Conservation (phyloP, 2,113 vertebrate species). For the Myrmecobius fasciatus region DNA sequence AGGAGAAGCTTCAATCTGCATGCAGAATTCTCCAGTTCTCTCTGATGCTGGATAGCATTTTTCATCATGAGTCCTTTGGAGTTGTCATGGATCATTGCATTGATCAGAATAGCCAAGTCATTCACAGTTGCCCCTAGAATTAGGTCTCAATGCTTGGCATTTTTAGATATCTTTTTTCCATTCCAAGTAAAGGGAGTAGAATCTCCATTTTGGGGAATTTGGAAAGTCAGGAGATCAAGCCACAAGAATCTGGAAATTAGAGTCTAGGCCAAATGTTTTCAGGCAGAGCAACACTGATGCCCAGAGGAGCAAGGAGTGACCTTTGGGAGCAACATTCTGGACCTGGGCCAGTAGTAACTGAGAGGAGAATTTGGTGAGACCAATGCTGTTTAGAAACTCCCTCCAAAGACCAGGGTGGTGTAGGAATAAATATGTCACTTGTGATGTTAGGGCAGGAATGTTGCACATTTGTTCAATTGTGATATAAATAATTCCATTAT, state of each 20-base stretch:
- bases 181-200: not conserved
- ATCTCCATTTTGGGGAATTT: not conserved
- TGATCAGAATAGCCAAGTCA: not conserved
- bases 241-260: constrained; percentile 36
- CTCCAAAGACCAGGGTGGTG: not conserved
- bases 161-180: not conserved
- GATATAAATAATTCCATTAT: not conserved
- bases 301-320: not conserved
- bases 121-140: not conserved
- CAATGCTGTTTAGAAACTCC: not conserved
- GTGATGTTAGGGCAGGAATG: not conserved
- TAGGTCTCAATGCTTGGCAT: not conserved
- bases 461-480: not conserved
- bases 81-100: not conserved
- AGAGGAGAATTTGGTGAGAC: not conserved
- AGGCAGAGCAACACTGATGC: not conserved
- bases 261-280: not conserved
- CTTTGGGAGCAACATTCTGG: not conserved
- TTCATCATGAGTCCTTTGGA: not conserved
- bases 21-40: not conserved
- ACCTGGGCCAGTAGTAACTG: not conserved
- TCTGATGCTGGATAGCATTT: not conserved
- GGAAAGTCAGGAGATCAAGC: constrained; percentile 16
- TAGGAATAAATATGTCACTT: not conserved
- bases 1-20: not conserved